These are phyloP conservation scores for Panthera leo DNA, from an alignment of 2,113 vertebrate genomes.

Conservation along the genomic window DNA sequence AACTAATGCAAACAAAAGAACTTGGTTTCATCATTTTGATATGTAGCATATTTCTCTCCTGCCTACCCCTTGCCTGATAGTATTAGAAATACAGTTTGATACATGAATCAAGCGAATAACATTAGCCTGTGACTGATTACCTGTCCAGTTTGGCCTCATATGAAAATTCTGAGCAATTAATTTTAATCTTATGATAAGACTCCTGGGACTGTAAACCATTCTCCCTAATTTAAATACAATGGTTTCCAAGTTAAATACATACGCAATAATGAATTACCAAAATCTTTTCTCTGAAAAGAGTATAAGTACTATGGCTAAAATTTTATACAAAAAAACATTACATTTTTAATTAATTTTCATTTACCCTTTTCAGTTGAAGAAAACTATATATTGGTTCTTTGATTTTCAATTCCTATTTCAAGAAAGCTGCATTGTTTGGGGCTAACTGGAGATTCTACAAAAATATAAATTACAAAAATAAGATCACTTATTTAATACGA, in stretches of 20 bases:
- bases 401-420: background rate
- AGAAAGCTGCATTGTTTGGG: background rate
- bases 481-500: background rate
- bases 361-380: background rate
- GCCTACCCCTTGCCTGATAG: background rate
- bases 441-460: background rate
- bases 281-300: background rate
- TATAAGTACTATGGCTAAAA: background rate
- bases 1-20: constrained; percentile 31
- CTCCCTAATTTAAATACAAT: constrained; percentile 3
- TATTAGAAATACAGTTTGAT: constrained; percentile 46
- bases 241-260: constrained; percentile 24
- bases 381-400: background rate
- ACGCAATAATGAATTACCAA: background rate
- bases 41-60: background rate
- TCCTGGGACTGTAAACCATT: background rate
- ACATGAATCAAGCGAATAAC: constrained; percentile 46
- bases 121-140: constrained; percentile 52
- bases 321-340: constrained; percentile 20
- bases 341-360: background rate
- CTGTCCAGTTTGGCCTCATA: constrained; percentile 1
- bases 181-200: constrained; percentile 47
- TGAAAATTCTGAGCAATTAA: constrained; percentile 56
- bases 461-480: background rate
- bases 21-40: background rate